Evolutionary conservation across 2,113 vertebrate genomes (phyloP).

Genomic region (Thunnus maccoyii): DNA sequence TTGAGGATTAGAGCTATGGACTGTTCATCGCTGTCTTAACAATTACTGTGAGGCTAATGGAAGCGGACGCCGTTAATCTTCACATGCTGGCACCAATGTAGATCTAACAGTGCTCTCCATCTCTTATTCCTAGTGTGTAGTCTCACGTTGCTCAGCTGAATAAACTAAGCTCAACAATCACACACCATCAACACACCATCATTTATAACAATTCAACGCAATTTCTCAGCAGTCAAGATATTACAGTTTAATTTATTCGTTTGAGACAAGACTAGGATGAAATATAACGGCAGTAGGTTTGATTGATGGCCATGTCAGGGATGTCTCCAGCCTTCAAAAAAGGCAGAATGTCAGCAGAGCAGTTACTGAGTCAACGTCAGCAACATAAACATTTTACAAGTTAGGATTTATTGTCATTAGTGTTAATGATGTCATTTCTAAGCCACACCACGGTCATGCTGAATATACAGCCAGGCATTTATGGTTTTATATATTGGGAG

Average conservation of each 20-base stretch:
- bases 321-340: slow-evolving; percentile 22
- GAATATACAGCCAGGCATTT: background rate
- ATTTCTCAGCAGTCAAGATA: slow-evolving; percentile 58
- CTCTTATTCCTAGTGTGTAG: slow-evolving; percentile 39
- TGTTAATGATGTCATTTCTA: slow-evolving; percentile 45
- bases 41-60: slow-evolving; percentile 77
- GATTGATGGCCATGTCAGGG: slow-evolving; percentile 50
- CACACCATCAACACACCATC: slow-evolving; percentile 39
- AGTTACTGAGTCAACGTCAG: slow-evolving; percentile 8
- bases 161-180: slow-evolving; percentile 26
- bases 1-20: slow-evolving; percentile 71
- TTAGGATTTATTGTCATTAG: slow-evolving; percentile 38
- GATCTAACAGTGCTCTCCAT: slow-evolving; percentile 37
- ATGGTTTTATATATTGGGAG: background rate
- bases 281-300: slow-evolving; percentile 47
- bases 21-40: slow-evolving; percentile 65
- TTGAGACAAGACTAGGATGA: slow-evolving; percentile 33
- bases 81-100: slow-evolving; percentile 65
- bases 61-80: slow-evolving; percentile 72
- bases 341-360: slow-evolving; percentile 28
- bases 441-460: background rate
- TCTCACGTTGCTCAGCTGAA: slow-evolving; percentile 30
- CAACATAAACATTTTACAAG: slow-evolving; percentile 39
- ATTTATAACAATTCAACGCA: slow-evolving; percentile 45
- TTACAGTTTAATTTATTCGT: slow-evolving; percentile 62